A percentile compares a stretch with the other conserved stretches of the same genome.
These are phyloP conservation scores for Diprion similis DNA, from an alignment of 1,140 invertebrate species.

Conservation along the genomic window DNA sequence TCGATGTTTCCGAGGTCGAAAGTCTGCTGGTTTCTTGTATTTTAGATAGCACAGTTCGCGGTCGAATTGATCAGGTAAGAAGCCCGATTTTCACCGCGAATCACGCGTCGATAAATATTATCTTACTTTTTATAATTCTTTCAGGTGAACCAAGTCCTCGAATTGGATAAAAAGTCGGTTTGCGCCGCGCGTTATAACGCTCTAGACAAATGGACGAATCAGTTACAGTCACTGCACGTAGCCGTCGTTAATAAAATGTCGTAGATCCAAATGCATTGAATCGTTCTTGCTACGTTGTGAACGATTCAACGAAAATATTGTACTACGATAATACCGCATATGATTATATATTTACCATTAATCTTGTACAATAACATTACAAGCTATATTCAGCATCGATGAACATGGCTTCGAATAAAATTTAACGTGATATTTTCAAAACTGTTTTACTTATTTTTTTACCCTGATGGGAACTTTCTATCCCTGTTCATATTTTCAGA, in stretches of 20 bases:
- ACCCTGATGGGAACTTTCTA: background rate
- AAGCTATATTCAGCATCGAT: background rate
- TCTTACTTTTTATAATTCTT: slow-evolving; percentile 27
- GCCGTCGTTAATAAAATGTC: slow-evolving; percentile 91
- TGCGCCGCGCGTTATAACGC: slow-evolving; percentile 89
- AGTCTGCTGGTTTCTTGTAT: slow-evolving; percentile 98
- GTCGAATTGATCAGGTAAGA: slow-evolving; percentile 89
- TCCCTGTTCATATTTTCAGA: background rate
- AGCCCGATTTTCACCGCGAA: slow-evolving; percentile 11
- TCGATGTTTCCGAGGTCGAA: slow-evolving; percentile 95
- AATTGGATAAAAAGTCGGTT: slow-evolving; percentile 82
- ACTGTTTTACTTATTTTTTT: background rate
- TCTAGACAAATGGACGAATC: slow-evolving; percentile 95
- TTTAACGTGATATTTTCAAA: slow-evolving; percentile 3
- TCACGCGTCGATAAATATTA: background rate
- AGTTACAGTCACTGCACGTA: slow-evolving; percentile 86
- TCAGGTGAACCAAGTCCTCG: slow-evolving; percentile 89
- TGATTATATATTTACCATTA: background rate
- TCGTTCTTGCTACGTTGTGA: too few relatives aligned
- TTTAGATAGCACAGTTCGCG: slow-evolving; percentile 96
- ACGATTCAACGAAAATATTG: background rate
- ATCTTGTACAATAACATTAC: background rate
- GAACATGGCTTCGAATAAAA: background rate
- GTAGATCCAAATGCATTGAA: slow-evolving; percentile 48
- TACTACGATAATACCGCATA: background rate